Evolutionary conservation across 2,797 vertebrate species (phyloP).

Genomic region (Hirundo rustica): DNA sequence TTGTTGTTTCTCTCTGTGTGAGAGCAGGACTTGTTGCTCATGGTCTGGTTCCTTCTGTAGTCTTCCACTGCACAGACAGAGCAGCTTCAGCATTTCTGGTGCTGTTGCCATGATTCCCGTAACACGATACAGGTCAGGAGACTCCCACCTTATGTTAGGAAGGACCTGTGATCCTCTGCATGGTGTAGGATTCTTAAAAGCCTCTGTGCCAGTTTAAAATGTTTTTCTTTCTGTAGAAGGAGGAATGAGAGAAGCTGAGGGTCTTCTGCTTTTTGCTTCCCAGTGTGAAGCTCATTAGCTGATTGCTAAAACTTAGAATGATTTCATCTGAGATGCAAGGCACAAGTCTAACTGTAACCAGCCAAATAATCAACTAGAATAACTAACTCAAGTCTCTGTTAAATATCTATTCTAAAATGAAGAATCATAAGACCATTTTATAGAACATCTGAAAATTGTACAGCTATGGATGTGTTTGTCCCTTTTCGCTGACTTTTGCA

Average conservation of each 20-base stretch:
- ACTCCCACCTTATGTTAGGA: background rate
- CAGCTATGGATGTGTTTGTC: background rate
- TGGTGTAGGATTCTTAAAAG: background rate
- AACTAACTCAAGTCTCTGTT: background rate
- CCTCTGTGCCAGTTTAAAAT: background rate
- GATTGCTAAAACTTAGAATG: background rate
- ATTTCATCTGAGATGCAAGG: background rate
- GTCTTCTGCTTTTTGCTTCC: background rate
- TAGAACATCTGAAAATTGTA: background rate
- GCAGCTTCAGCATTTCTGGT: background rate
- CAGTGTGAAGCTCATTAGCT: background rate
- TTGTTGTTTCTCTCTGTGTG: background rate
- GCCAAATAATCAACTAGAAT: background rate
- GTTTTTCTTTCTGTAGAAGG: background rate
- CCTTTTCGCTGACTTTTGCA: background rate
- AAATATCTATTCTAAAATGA: background rate
- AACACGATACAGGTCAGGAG: background rate
- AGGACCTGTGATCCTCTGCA: background rate
- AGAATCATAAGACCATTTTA: background rate
- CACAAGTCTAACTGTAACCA: background rate
- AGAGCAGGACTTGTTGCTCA: background rate
- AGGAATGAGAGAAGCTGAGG: background rate
- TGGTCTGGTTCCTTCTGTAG: background rate
- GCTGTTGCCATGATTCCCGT: accelerated
- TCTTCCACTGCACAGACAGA: background rate